Base-by-base conservation (phyloP, 2,888 invertebrate genomes). In the Euplagia quadripunctaria region DNA sequence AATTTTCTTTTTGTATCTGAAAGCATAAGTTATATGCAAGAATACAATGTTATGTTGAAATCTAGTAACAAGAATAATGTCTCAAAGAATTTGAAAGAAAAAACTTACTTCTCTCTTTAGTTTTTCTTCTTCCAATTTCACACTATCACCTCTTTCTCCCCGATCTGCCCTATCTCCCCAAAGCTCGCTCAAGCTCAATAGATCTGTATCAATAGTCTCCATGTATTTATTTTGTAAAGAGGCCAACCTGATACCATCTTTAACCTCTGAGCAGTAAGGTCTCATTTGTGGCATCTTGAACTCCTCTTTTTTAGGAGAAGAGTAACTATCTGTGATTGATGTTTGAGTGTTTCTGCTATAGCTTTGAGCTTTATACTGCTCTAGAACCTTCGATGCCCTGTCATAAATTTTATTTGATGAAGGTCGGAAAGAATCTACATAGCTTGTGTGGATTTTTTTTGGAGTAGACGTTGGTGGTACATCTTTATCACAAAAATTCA, bases 41-140 rank as follows among this genome's bases (percentile, higher is more conserved):
- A n/a, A n/a, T n/a, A n/a, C n/a, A n/a, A n/a, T n/a, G n/a, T n/a
- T n/a, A n/a, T n/a, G n/a, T n/a, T n/a, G n/a, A n/a, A n/a, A n/a
- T n/a, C n/a, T n/a, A n/a, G n/a, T n/a, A n/a, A n/a, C n/a, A n/a
- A n/a, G n/a, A n/a, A n/a, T n/a, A n/a, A n/a, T n/a, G n/a, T n/a
- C n/a, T n/a, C n/a, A n/a, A n/a, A n/a, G n/a, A n/a, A n/a, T n/a
- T n/a, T n/a, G n/a, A n/a, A n/a, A n/a, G n/a, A n/a, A n/a, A 4
- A 9, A 46, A 85, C 93, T 90, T 94, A 98, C 98, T 96, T 98
- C 97, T 86, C 98, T 95, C 75, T 98, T 96, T 61, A 98, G 93
- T 86, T 97, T 97, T 89, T 98, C 98, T 89, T 98, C 98, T 87
- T 98, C 97, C 4, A 98, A 91, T 86, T 97, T 97, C 4, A 90